These are phyloP conservation scores for Tyria jacobaeae DNA, from an alignment of 2,888 invertebrate genomes.

Conservation along the genomic window DNA sequence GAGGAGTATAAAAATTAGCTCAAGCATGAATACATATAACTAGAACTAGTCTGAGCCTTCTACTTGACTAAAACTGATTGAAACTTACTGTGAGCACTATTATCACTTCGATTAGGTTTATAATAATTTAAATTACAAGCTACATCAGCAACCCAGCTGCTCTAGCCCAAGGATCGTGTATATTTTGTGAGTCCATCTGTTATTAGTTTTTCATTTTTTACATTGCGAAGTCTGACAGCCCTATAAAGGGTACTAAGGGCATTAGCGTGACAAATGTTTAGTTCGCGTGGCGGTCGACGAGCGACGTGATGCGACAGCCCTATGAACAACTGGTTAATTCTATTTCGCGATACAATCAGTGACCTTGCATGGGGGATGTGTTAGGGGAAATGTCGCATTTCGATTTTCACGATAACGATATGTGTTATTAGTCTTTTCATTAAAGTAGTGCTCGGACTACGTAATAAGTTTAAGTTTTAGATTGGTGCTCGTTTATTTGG, in stretches of 20 bases:
- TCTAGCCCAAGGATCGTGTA: not conserved
- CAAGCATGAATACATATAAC: too few relatives aligned
- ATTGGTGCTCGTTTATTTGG: not conserved
- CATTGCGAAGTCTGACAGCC: slow-evolving; percentile 23
- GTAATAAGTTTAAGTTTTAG: not conserved
- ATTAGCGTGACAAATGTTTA: slow-evolving; percentile 49
- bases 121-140: not conserved
- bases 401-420: slow-evolving; percentile 1
- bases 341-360: slow-evolving; percentile 17
- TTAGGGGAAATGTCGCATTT: slow-evolving; percentile 11
- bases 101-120: not conserved
- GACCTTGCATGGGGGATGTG: slow-evolving; percentile 28
- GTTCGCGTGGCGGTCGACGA: slow-evolving; percentile 36
- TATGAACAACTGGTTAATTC: slow-evolving; percentile 15
- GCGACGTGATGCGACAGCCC: slow-evolving; percentile 22
- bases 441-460: not conserved
- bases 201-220: not conserved
- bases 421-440: not conserved
- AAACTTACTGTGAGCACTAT: too few relatives aligned
- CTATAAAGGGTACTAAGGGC: slow-evolving; percentile 38
- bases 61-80: too few relatives aligned
- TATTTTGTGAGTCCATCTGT: not conserved
- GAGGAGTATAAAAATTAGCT: too few relatives aligned
- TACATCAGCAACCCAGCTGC: too few relatives aligned
- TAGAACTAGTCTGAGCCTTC: too few relatives aligned